Conservation (phyloP, 2,113 vertebrate species). For the Tapirus terrestris region DNA sequence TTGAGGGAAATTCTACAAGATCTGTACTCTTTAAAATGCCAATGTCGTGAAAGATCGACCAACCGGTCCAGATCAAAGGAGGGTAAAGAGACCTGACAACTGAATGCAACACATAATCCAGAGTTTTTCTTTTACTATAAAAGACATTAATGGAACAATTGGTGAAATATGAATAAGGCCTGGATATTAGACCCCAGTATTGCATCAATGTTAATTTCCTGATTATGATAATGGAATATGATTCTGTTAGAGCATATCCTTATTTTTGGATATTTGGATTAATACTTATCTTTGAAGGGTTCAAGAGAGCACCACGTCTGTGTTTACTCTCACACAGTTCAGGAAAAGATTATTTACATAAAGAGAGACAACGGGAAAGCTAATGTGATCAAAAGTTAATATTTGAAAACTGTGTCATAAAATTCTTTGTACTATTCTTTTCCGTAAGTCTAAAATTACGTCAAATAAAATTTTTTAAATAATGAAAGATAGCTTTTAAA, state of each 20-base stretch:
- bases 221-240: neutral
- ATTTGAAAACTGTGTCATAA: neutral
- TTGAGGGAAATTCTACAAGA: neutral
- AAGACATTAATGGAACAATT: neutral
- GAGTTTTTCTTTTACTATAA: neutral
- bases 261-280: constrained; percentile 1
- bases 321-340: constrained; percentile 6
- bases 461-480: neutral
- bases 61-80: neutral
- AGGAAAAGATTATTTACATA: neutral
- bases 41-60: neutral
- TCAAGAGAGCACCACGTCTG: neutral
- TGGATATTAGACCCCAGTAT: neutral
- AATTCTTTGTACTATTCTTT: neutral
- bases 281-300: neutral
- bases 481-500: constrained; percentile 3
- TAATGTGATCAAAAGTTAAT: neutral
- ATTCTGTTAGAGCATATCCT: neutral
- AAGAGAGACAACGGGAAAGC: neutral
- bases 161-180: neutral
- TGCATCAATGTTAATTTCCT: neutral
- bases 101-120: neutral
- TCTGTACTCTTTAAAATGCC: neutral
- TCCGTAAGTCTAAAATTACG: neutral
- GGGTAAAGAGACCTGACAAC: neutral